Conservation (phyloP, 2,113 vertebrate species). For the Lathamus discolor region DNA sequence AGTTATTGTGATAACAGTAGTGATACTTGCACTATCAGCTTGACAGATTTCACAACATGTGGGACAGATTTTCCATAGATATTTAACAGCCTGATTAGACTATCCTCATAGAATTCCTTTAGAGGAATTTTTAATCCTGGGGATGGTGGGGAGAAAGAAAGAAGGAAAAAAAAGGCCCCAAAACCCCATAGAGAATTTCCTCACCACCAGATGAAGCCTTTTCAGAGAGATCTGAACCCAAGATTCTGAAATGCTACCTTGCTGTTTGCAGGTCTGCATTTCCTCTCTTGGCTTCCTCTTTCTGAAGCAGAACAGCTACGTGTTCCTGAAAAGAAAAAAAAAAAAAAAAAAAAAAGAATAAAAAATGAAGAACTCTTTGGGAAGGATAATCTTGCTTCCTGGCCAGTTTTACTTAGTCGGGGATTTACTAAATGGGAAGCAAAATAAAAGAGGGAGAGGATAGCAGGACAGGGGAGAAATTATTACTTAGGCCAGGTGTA, state of each 20-base stretch:
- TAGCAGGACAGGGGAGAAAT: background rate
- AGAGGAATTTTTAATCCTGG: background rate
- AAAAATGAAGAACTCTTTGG: background rate
- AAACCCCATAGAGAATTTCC: background rate
- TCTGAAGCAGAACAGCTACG: background rate
- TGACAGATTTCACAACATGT: background rate
- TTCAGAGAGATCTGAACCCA: background rate
- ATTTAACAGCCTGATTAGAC: background rate
- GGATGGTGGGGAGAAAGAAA: background rate
- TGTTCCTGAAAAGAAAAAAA: background rate
- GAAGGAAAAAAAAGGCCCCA: accelerated
- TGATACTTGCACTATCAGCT: background rate
- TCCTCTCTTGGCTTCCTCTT: background rate
- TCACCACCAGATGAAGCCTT: background rate
- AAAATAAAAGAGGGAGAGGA: background rate
- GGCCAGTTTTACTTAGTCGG: background rate
- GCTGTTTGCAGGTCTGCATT: background rate
- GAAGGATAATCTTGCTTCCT: background rate
- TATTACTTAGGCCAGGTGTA: background rate
- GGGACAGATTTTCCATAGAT: background rate
- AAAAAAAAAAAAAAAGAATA: background rate
- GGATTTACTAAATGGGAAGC: background rate
- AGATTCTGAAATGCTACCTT: background rate
- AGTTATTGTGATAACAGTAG: background rate
- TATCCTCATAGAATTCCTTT: background rate